A percentile compares a stretch with the other conserved stretches of the same genome.
phyloP scores from a whole-genome alignment of 2,113 vertebrate species.

The Mus pahari region DNA sequence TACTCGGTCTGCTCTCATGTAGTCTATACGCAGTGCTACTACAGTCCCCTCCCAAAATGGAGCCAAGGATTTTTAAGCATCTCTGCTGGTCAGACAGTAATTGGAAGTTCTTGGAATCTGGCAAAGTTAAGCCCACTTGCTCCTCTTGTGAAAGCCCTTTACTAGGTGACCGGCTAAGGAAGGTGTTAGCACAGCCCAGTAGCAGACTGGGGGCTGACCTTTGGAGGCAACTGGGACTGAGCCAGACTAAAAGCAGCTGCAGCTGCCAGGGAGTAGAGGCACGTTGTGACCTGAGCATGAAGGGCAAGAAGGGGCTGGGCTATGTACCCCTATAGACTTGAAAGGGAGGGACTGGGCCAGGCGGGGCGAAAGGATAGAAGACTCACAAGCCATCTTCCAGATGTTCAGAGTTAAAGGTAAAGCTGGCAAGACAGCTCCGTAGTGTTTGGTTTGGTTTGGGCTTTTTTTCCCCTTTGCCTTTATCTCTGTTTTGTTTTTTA shows the following conservation, averaged over 20 bases:
- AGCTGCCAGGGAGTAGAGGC: too few species aligned
- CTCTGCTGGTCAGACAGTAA: fast-evolving
- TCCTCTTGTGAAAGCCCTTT: not conserved
- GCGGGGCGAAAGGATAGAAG: fast-evolving
- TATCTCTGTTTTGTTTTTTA: not conserved
- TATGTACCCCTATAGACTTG: not conserved
- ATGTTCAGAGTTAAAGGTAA: too few species aligned
- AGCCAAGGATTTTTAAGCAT: not conserved
- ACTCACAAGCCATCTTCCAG: not conserved
- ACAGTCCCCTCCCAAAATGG: fast-evolving
- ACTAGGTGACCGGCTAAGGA: fast-evolving
- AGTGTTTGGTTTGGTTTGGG: too few species aligned
- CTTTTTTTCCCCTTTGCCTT: not conserved
- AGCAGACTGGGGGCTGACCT: fast-evolving
- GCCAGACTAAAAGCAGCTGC: not conserved
- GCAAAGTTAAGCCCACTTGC: not conserved
- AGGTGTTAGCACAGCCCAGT: fast-evolving
- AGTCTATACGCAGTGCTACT: fast-evolving
- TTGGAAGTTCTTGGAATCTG: not conserved
- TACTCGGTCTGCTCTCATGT: fast-evolving
- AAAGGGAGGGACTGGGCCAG: not conserved
- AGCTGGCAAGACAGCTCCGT: not conserved
- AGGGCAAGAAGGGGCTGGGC: not conserved
- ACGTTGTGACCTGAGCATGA: too few species aligned
- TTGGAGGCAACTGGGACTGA: not conserved